phyloP scores from a whole-genome alignment of 2,888 invertebrate genomes.

The Euproctis similis region DNA sequence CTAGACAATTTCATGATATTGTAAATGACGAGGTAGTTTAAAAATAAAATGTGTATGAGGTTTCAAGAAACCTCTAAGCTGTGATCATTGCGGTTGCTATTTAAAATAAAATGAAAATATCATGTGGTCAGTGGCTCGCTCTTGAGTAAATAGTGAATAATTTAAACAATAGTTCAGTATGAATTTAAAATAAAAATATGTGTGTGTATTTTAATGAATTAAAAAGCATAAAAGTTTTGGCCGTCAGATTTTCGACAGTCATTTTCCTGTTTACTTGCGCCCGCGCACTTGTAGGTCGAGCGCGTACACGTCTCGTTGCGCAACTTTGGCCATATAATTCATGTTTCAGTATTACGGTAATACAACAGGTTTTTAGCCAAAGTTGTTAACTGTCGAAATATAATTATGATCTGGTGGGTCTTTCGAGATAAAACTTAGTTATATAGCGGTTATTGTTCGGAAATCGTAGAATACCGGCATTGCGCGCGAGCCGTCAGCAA shows the following conservation, averaged over 20 bases:
- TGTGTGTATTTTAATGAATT: slow-evolving; percentile 12
- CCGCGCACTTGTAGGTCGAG: slow-evolving; percentile 25
- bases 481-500: slow-evolving; percentile 34
- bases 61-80: too few relatives aligned
- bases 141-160: too few relatives aligned
- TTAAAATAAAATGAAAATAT: too few relatives aligned
- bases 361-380: slow-evolving; percentile 25
- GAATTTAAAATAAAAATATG: too few relatives aligned
- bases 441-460: slow-evolving; percentile 28
- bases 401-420: slow-evolving; percentile 1
- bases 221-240: slow-evolving; percentile 21
- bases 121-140: too few relatives aligned
- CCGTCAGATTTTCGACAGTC: slow-evolving; percentile 15
- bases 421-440: slow-evolving; percentile 11
- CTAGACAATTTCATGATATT: too few relatives aligned
- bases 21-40: too few relatives aligned
- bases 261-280: slow-evolving; percentile 39
- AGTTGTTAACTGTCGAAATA: slow-evolving; percentile 9
- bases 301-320: slow-evolving; percentile 22
- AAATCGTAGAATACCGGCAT: slow-evolving; percentile 44
- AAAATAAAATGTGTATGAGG: too few relatives aligned
- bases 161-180: neutral
- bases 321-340: slow-evolving; percentile 23
- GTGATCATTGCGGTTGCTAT: neutral
- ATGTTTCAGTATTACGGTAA: slow-evolving; percentile 20